These are phyloP conservation scores for Cydia pomonella DNA, from an alignment of 1,140 invertebrate species.

Conservation along the genomic window DNA sequence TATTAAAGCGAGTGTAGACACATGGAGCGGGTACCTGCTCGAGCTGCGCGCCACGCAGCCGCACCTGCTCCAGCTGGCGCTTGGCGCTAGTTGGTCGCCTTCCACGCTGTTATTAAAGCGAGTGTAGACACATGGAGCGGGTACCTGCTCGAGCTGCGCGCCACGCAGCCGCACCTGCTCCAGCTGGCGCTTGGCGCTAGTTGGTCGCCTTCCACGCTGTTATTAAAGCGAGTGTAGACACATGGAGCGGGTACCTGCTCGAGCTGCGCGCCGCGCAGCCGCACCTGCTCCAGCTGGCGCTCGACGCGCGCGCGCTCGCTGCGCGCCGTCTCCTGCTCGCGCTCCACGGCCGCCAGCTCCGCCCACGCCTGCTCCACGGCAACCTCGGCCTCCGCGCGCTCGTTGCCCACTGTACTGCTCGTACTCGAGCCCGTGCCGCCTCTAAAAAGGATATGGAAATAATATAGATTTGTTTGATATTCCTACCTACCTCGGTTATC, in stretches of 20 bases:
- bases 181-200: conserved; percentile 81
- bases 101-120: too few relatives aligned
- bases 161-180: too few relatives aligned
- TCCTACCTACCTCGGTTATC: background rate
- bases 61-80: too few relatives aligned
- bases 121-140: too few relatives aligned
- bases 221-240: too few relatives aligned
- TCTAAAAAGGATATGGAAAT: conserved; percentile 37
- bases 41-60: too few relatives aligned
- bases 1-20: too few relatives aligned
- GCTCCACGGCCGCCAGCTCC: conserved; percentile 91
- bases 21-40: too few relatives aligned
- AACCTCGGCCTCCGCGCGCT: conserved; percentile 83
- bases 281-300: conserved; percentile 88
- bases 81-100: too few relatives aligned
- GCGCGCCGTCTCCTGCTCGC: conserved; percentile 91
- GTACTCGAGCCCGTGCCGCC: conserved; percentile 56
- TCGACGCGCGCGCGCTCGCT: conserved; percentile 88
- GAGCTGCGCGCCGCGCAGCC: conserved; percentile 86
- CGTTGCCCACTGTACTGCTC: conserved; percentile 46
- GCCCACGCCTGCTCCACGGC: conserved; percentile 91
- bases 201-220: too few relatives aligned
- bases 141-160: too few relatives aligned
- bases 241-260: conserved; percentile 89
- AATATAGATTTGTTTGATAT: background rate